Evolutionary conservation across 2,797 vertebrate genomes (phyloP), one percentile per base, ranked within the genome.

Genomic region (Rhabdophis nuchalis): DNA sequence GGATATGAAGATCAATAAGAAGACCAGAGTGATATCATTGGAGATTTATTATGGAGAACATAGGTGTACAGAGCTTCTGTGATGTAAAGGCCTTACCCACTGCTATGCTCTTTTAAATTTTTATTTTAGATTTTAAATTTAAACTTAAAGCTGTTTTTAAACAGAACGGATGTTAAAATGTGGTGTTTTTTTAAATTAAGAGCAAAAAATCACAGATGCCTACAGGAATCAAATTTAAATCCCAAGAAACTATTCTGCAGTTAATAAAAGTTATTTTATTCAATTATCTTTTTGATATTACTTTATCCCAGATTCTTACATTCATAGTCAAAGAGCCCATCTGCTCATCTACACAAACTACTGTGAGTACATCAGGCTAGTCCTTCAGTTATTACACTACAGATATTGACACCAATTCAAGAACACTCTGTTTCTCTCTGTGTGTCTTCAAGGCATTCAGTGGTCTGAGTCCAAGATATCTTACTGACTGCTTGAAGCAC

Each of bases 371-470:
- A 92, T 92, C 54, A 90, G 61, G 88, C 68, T 91, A 72, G 86
- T 91, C 92, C 89, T 88, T 90, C 68, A 88, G 54, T 93, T 93
- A 93, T 85, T 91, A 85, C 86, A 60, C 68, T 93, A 82, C 86
- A 93, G 92, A 93, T 93, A 93, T 93, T 93, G 92, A 90, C 89
- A 93, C 86, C 86, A 85, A 88, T 93, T 93, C 89, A 93, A 93
- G 92, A 93, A 93, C 92, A 87, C 92, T 93, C 92, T 91, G 89
- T 93, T 93, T 91, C 89, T 87, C 89, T 90, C 68, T 85, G 68
- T 91, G 86, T 91, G 89, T 93, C 92, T 93, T 93, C 92, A 93
- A 93, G 92, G 89, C 89, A 93, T 93, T 90, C 57, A 93, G 56
- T 93, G 89, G 92, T 93, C 68, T 85, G 92, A 93, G 89, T 93